Evolutionary conservation across 1,140 invertebrate species (phyloP), one percentile per base, ranked within the genome.

Genomic region (Cydia fagiglandana): DNA sequence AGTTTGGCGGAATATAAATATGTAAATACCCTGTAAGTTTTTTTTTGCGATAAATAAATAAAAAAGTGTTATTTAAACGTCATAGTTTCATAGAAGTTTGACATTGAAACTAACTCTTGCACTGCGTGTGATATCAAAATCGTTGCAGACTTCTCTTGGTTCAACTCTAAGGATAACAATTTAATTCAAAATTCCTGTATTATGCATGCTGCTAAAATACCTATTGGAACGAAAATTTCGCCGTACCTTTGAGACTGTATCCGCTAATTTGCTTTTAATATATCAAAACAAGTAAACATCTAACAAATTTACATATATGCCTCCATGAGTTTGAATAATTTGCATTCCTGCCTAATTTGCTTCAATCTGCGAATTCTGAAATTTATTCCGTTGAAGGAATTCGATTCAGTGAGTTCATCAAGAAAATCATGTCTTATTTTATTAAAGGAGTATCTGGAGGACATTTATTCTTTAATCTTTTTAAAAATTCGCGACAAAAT

Each of bases 251-350:
- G 53, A 56, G 53, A 56, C 15, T 17, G 53, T 56, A 53, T 53
- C 47, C 47, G 15, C 4, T 53, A 56, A 56, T 56, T 56, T 61
- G 56, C 7, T 61, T 61, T 61, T 24, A 24, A 61, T 61, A 12
- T 61, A 61, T 61, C 56, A 61, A 61, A 61, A 61, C 56, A 61
- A 61, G 56, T 61, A 56, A 56, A 61, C 56, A 61, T 9, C 56
- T 24, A 61, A 61, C 56, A 24, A 61, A 61, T 61, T 61, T 61
- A 61, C 56, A 61, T 24, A 61, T 24, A 10, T 61, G 50, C n/a
- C 15, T 61, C 56, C 56, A 17, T 12, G 56, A 24, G 17, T 61
- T 61, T 61, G 56, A 61, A 61, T 61, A 61, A 61, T 61, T 24
- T 24, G 7, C 56, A 2, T 61, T 24, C 20, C 50, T 15, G 20